Evolutionary conservation across 1,140 invertebrate genomes (phyloP), one percentile per base, ranked within the genome.

Genomic region (Pogonus chalceus): DNA sequence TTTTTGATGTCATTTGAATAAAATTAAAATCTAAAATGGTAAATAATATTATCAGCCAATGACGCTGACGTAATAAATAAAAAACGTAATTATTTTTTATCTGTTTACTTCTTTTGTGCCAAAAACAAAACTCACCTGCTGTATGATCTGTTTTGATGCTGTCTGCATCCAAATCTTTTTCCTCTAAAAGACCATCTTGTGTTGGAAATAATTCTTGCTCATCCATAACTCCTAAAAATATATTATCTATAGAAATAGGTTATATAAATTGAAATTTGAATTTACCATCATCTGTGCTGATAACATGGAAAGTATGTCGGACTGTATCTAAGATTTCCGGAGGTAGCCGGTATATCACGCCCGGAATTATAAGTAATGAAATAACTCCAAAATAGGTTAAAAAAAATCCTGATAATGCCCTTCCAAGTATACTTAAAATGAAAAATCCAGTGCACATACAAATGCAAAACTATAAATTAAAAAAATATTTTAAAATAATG

Each of bases 381-480:
- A 43, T 4, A 9, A 43, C 7, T 43, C 37, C 37, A 43, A 43
- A 43, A 18, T 43, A 43, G 3, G 18, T 12, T 18, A 43, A 43
- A 43, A 43, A 9, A 4, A 43, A 18, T 18, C 37, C 37, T 10
- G 37, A 43, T 7, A 43, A 16, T 16, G 37, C 18, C 4, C 37
- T 7, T 12, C 37, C 37, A 18, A 43, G 7, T 7, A 43, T 43
- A 43, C 9, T 43, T 43, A 43, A 43, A 12, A 43, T 18, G 7
- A 43, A 43, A 43, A 43, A 43, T 43, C 37, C 37, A 43, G 37
- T 43, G 18, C 37, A 43, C 37, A 43, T 43, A 18, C 37, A 43
- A 43, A 43, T 16, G 18, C 37, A 43, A 43, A 43, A 43, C 37
- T 43, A 43, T 12, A 43, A 43, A 43, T 4, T 10, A n/a, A n/a